Base-by-base conservation (phyloP, 1,140 invertebrate genomes). In the Adoxophyes honmai region DNA sequence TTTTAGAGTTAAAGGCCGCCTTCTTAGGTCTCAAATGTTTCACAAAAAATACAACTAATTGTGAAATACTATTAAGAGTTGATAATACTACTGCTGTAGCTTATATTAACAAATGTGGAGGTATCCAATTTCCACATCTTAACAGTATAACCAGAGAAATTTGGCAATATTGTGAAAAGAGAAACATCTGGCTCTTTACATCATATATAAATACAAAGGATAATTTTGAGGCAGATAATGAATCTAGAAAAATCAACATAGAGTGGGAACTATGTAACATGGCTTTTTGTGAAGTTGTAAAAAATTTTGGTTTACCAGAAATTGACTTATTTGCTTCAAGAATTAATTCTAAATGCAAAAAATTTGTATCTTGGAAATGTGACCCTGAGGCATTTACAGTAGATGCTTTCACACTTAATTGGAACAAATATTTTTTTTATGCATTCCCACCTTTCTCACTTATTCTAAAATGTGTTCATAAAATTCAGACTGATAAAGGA, bases 241-340 rank as follows among this genome's bases (percentile, higher is more conserved):
- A 34, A 53, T 59, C 57, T 34, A n/a, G 61, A 4, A 44, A 18
- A 10, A n/a, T 44, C n/a, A n/a, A 44, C 15, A 44, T n/a, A 10
- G 42, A 44, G 70, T 66, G 51, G 55, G 53, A 14, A 14, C 7
- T 44, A 3, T 44, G 15, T 10, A 7, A 14, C 53, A 66, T 42
- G 21, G 8, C 7, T 8, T 34, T 2, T 78, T 63, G 44, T 66
- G 68, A 44, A n/a, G 21, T 44, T 10, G 42, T 44, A 1, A 18
- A 18, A 1, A 8, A 3, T 4, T 18, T 44, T 16, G 64, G 70
- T 7, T 14, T 21, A 11, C 62, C 67, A 14, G 16, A 42, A 8
- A 67, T 66, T 35, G 69, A 75, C 42, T 57, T 72, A 13, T 75
- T 75, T 51, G 72, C 71, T 0, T 21, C 59, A 3, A n/a, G 57